A percentile compares a stretch with the other conserved stretches of the same genome.
phyloP scores from a whole-genome alignment of 2,888 invertebrate genomes.

The Galerucella calmariensis region DNA sequence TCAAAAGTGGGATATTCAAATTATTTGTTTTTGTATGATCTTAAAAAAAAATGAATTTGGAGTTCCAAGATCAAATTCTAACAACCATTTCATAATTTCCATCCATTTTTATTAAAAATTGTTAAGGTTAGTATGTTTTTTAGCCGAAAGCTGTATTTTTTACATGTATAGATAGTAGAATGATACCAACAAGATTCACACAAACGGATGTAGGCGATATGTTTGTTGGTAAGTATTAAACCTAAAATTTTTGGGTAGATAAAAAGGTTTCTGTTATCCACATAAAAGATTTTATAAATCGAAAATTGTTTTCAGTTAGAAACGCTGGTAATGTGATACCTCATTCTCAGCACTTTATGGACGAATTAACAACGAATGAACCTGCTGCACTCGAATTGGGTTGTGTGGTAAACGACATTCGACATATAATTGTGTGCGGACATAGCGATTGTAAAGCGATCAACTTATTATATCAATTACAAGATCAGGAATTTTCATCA shows the following conservation, averaged over 20 bases:
- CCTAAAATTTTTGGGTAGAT: background rate
- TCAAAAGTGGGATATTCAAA: too few relatives aligned
- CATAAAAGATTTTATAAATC: background rate
- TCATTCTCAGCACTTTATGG: conserved; percentile 86
- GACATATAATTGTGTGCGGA: conserved; percentile 95
- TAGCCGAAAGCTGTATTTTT: conserved; percentile 97
- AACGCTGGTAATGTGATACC: conserved; percentile 97
- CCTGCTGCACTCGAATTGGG: conserved; percentile 96
- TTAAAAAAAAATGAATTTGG: too few relatives aligned
- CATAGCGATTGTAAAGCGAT: conserved; percentile 99
- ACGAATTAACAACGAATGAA: conserved; percentile 91
- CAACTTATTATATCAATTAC: conserved; percentile 87
- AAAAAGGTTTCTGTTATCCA: background rate
- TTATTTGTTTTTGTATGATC: too few relatives aligned
- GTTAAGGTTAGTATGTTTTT: conserved; percentile 54
- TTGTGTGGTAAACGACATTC: conserved; percentile 89
- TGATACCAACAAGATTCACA: conserved; percentile 95
- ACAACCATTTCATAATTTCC: too few relatives aligned
- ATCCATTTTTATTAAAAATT: conserved; percentile 40
- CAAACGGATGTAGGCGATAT: conserved; percentile 97
- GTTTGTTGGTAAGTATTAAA: conserved; percentile 83
- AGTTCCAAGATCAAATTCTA: too few relatives aligned
- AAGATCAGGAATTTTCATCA: conserved; percentile 81
- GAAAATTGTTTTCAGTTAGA: conserved; percentile 74
- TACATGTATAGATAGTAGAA: conserved; percentile 98